Percentiles rank a stretch among this genome's conserved stretches.
Evolutionary conservation across 2,113 vertebrate species (phyloP).

Genomic region (Cacatua alba): DNA sequence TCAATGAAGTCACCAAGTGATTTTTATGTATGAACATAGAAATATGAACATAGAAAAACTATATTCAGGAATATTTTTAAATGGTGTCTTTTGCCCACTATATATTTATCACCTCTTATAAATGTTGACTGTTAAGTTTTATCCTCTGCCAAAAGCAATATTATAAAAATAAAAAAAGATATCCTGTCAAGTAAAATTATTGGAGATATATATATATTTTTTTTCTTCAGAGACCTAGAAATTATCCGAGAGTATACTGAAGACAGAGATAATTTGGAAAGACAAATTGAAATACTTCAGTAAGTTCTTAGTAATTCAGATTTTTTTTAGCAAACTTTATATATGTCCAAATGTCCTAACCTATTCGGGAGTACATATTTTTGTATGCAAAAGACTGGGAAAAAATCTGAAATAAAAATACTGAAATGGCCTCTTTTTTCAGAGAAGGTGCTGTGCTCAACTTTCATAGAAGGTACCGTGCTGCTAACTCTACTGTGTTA

Average conservation of each 20-base stretch:
- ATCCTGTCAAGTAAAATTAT: not conserved
- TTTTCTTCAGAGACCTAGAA: conserved; percentile 85
- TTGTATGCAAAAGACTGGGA: not conserved
- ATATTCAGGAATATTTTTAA: too few species aligned
- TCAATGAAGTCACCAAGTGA: too few species aligned
- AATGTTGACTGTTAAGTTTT: too few species aligned
- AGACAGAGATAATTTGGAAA: conserved; percentile 89
- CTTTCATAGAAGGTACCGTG: not conserved
- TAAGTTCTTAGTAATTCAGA: conserved; percentile 75
- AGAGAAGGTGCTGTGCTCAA: not conserved
- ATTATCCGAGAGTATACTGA: conserved; percentile 89
- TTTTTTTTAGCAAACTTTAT: not conserved
- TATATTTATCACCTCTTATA: too few species aligned
- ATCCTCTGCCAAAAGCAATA: not conserved
- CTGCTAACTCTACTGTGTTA: not conserved
- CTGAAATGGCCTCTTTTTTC: not conserved
- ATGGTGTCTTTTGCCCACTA: too few species aligned
- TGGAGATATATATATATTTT: not conserved
- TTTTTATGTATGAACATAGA: too few species aligned
- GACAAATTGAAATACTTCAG: conserved; percentile 95
- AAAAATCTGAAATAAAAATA: not conserved
- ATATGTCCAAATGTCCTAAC: not conserved
- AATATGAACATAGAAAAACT: too few species aligned
- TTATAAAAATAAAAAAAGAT: not conserved
- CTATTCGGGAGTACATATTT: not conserved